These are phyloP conservation scores for Oryzias woworae DNA, from an alignment of 2,113 vertebrate species.

Conservation along the genomic window DNA sequence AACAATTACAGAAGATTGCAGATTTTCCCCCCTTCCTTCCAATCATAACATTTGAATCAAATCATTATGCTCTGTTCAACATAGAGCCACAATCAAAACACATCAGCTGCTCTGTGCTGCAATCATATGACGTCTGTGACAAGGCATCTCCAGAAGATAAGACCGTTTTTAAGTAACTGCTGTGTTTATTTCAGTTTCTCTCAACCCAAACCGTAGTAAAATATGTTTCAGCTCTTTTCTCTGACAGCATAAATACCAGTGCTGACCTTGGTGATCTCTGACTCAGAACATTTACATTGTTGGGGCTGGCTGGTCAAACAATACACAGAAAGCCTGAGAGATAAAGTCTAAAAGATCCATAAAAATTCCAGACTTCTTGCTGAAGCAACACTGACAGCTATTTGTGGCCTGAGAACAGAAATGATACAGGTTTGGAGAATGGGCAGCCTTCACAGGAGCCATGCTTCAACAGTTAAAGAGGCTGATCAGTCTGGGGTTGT, in stretches of 20 bases:
- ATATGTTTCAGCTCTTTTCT: conserved; percentile 24
- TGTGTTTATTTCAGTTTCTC: conserved; percentile 33
- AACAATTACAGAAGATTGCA: conserved; percentile 81
- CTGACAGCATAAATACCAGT: conserved; percentile 55
- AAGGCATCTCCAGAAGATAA: conserved; percentile 33
- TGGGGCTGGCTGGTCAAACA: conserved; percentile 63
- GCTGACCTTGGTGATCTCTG: conserved; percentile 59
- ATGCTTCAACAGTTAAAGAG: conserved; percentile 71
- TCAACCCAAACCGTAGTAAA: conserved; percentile 45
- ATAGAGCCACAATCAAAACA: conserved; percentile 60
- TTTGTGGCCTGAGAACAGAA: conserved; percentile 53
- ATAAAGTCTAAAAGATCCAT: too few relatives aligned
- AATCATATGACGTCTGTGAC: conserved; percentile 49
- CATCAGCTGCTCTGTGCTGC: conserved; percentile 42
- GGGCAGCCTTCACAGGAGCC: conserved; percentile 32
- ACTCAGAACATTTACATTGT: conserved; percentile 63
- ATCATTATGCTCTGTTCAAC: conserved; percentile 62
- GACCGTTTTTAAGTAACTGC: conserved; percentile 19
- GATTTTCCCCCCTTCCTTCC: conserved; percentile 54
- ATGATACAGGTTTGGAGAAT: conserved; percentile 41
- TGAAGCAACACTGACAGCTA: conserved; percentile 62
- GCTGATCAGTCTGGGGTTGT: conserved; percentile 62
- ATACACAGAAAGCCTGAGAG: conserved; percentile 34
- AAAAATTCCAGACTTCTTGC: conserved; percentile 32
- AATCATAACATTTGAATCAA: conserved; percentile 77